Evolutionary conservation across 2,797 vertebrate genomes (phyloP).

Genomic region (Geotrypetes seraphini): DNA sequence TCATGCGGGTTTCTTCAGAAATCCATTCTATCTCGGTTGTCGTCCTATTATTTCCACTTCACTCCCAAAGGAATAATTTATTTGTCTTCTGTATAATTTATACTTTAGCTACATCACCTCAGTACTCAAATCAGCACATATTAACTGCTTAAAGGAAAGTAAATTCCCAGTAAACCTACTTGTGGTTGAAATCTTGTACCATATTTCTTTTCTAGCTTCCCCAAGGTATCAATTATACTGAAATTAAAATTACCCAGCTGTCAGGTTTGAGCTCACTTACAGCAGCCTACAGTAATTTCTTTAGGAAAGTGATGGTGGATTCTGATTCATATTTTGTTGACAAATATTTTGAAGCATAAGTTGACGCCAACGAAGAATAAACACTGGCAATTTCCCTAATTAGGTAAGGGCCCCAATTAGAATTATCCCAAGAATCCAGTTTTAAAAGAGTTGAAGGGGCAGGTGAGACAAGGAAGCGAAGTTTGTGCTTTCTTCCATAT

Average conservation of each 20-base stretch:
- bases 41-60: conserved; percentile 5
- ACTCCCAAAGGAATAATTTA: conserved; percentile 15
- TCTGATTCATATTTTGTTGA: conserved; percentile 10
- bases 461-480: too few relatives aligned
- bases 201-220: conserved; percentile 8
- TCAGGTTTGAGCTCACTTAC: conserved; percentile 7
- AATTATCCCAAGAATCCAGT: accelerated
- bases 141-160: conserved; percentile 15
- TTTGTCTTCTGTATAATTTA: conserved; percentile 11
- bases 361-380: too few relatives aligned
- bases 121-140: conserved; percentile 8
- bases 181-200: background rate
- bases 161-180: background rate
- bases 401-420: background rate
- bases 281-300: background rate
- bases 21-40: conserved; percentile 5
- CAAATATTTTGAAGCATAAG: conserved; percentile 3
- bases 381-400: too few relatives aligned
- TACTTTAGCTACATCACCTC: conserved; percentile 2
- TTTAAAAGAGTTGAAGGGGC: background rate
- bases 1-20: conserved; percentile 13
- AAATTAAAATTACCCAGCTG: conserved; percentile 24
- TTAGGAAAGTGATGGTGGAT: background rate
- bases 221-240: conserved; percentile 15
- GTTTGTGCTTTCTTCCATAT: background rate